phyloP scores from a whole-genome alignment of 2,888 invertebrate genomes.

The Baccha elongata region DNA sequence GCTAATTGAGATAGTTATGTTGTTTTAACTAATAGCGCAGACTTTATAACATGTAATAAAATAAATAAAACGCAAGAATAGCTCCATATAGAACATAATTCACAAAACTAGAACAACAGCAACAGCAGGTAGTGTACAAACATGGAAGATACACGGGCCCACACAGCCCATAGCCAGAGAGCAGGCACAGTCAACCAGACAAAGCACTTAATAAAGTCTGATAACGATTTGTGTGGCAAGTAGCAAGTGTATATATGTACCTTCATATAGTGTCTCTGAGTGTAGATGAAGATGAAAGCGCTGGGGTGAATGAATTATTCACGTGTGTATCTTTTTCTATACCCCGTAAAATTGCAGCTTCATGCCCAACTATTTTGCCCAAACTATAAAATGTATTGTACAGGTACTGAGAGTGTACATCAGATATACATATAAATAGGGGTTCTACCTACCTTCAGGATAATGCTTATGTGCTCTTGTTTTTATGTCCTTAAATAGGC shows the following conservation, averaged over 20 bases:
- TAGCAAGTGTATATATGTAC: neutral
- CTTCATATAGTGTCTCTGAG: neutral
- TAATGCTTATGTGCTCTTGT: no score
- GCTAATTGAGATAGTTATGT: constrained; percentile 50
- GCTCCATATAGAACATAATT: constrained; percentile 43
- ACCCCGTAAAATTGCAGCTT: constrained; percentile 35
- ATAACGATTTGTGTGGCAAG: constrained; percentile 66
- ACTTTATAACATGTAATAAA: constrained; percentile 2
- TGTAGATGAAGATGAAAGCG: constrained; percentile 27
- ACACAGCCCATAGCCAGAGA: constrained; percentile 42
- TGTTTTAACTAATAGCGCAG: constrained; percentile 11
- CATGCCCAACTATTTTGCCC: constrained; percentile 32
- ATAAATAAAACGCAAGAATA: constrained; percentile 46
- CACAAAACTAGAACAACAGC: constrained; percentile 43
- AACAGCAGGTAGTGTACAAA: constrained; percentile 19
- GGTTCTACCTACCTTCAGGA: constrained; percentile 32
- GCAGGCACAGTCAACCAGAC: constrained; percentile 65
- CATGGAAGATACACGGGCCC: constrained; percentile 45
- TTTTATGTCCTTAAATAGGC: constrained; percentile 56
- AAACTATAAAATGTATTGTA: constrained; percentile 22
- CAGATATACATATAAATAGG: constrained; percentile 4
- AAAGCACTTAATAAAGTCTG: constrained; percentile 71
- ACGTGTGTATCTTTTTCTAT: constrained; percentile 55
- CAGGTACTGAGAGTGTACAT: neutral
- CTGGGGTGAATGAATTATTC: constrained; percentile 64